Evolutionary conservation across 2,113 vertebrate genomes (phyloP).

Genomic region (Camarhynchus parvulus): DNA sequence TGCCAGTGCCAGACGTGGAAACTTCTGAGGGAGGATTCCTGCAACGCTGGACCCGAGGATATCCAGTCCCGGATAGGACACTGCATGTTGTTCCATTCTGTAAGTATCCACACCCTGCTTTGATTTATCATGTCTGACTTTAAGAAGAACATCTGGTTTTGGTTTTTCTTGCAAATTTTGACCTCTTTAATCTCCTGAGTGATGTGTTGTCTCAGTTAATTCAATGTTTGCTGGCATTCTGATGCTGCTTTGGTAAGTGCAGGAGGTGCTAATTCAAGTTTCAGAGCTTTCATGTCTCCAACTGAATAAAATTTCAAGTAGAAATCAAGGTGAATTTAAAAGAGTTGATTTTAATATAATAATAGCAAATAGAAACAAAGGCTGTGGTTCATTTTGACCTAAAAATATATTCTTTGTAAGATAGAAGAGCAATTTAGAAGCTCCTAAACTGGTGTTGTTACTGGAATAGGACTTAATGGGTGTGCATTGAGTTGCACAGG

Average conservation of each 20-base stretch:
- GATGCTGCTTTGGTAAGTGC: background rate
- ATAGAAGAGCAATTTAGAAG: background rate
- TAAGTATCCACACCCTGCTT: conserved; percentile 58
- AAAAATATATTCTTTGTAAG: background rate
- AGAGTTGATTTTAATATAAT: background rate
- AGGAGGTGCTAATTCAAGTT: background rate
- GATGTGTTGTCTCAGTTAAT: background rate
- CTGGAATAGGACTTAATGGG: background rate
- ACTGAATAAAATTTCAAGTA: background rate
- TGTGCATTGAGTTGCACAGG: background rate
- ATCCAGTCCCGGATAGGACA: conserved; percentile 98
- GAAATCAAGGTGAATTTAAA: background rate
- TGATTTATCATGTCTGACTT: background rate
- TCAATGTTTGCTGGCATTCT: background rate
- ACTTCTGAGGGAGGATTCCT: conserved; percentile 94
- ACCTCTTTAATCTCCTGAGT: background rate
- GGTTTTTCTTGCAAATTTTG: background rate
- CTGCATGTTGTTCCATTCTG: conserved; percentile 98
- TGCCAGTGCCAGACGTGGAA: conserved; percentile 92
- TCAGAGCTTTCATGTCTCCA: background rate
- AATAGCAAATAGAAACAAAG: background rate
- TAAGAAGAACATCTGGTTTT: background rate
- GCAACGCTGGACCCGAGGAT: conserved; percentile 96
- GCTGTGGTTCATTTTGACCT: background rate
- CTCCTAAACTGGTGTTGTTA: background rate